These are phyloP conservation scores for Dicentrarchus labrax DNA, from an alignment of 2,113 vertebrate species.

Conservation along the genomic window DNA sequence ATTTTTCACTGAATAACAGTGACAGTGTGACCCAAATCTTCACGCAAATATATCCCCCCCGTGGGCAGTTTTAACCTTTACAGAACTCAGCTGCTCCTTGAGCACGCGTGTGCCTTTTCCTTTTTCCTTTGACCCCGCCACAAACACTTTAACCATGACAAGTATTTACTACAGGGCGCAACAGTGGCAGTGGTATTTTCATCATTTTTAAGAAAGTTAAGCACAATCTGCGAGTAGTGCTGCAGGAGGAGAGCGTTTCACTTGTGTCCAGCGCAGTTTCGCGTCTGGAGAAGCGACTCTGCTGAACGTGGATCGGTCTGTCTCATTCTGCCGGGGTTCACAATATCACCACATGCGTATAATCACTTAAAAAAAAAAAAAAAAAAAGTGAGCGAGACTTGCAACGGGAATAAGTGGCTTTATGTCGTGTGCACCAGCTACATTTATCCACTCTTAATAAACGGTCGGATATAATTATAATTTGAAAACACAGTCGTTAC, in stretches of 20 bases:
- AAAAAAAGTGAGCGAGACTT: neutral
- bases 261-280: conserved; percentile 22
- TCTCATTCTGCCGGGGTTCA: neutral
- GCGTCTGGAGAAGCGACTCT: conserved; percentile 14
- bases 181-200: neutral
- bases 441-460: neutral
- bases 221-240: neutral
- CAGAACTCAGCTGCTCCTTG: conserved; percentile 14
- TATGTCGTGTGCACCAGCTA: neutral
- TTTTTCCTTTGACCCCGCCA: conserved; percentile 5
- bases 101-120: neutral
- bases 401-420: neutral
- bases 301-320: neutral
- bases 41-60: neutral
- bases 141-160: neutral
- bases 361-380: neutral
- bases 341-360: neutral
- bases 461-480: neutral
- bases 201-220: neutral
- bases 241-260: neutral
- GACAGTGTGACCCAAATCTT: conserved; percentile 40
- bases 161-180: neutral
- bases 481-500: neutral
- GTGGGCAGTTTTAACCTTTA: conserved; percentile 28
- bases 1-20: neutral